Evolutionary conservation across 2,888 invertebrate species (phyloP).

Genomic region (Parthenolecanium corni): DNA sequence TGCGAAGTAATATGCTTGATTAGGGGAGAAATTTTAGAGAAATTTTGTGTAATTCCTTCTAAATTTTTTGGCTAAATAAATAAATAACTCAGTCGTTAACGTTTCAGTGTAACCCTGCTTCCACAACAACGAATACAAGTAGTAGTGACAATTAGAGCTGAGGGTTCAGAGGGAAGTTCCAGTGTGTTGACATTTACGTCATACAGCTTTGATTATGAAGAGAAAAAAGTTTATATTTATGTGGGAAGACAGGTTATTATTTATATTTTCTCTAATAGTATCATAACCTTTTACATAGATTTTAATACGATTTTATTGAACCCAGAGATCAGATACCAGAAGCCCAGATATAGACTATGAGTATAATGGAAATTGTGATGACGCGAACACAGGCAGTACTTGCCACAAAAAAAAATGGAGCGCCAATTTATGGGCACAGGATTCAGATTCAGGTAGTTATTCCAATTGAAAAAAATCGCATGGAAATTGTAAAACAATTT

Average conservation of each 20-base stretch:
- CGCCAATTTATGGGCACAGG: slow-evolving; percentile 54
- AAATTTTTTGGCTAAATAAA: no score
- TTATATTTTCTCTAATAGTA: neutral
- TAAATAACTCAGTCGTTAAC: slow-evolving; percentile 35
- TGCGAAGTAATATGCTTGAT: no score
- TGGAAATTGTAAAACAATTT: neutral
- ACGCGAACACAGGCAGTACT: slow-evolving; percentile 42
- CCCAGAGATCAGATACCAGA: slow-evolving; percentile 43
- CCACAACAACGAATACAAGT: slow-evolving; percentile 37
- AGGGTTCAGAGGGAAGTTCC: slow-evolving; percentile 48
- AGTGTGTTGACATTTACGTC: slow-evolving; percentile 54
- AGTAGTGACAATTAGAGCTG: slow-evolving; percentile 38
- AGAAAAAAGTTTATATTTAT: slow-evolving; percentile 34
- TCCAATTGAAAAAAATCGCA: neutral
- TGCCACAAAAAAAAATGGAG: slow-evolving; percentile 61
- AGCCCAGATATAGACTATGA: slow-evolving; percentile 50
- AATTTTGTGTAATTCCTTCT: no score
- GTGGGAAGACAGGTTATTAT: slow-evolving; percentile 33
- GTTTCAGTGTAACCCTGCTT: slow-evolving; percentile 45
- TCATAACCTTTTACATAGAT: neutral
- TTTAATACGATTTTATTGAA: neutral
- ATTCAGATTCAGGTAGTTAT: slow-evolving; percentile 49
- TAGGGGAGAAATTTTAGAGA: no score
- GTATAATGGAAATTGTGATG: slow-evolving; percentile 53
- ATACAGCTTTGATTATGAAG: slow-evolving; percentile 41